A percentile compares a stretch with the other conserved stretches of the same genome.
phyloP scores from a whole-genome alignment of 2,113 vertebrate species.

The Platysternon megacephalum region DNA sequence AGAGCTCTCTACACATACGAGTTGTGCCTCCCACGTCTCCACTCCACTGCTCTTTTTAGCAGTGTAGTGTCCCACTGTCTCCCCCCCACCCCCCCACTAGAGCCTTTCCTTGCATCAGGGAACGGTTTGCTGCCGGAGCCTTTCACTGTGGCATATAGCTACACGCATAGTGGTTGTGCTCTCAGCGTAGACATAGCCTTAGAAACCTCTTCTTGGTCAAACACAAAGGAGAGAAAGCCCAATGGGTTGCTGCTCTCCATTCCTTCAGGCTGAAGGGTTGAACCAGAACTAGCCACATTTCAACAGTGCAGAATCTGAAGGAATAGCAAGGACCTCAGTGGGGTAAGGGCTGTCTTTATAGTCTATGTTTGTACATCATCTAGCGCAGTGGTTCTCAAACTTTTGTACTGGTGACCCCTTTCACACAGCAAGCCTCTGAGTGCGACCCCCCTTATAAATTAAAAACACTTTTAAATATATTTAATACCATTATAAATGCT shows the following conservation, averaged over 20 bases:
- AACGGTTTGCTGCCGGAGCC: background rate
- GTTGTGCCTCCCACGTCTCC: background rate
- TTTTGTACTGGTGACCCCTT: too few relatives aligned
- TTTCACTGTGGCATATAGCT: background rate
- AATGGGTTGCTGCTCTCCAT: background rate
- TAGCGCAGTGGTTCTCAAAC: background rate
- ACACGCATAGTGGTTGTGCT: background rate
- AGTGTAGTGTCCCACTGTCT: background rate
- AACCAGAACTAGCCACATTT: background rate
- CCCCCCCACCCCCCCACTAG: background rate
- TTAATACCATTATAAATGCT: too few relatives aligned
- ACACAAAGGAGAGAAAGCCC: background rate
- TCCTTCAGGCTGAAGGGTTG: background rate
- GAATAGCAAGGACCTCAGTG: background rate
- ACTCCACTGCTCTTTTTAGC: background rate
- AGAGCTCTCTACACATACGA: background rate
- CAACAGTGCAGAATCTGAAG: background rate
- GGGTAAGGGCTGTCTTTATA: background rate
- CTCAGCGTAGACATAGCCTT: background rate
- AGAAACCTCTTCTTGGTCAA: background rate
- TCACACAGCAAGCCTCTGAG: too few relatives aligned
- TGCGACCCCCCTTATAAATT: too few relatives aligned
- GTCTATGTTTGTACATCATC: background rate
- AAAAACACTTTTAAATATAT: too few relatives aligned
- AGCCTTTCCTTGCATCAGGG: background rate